phyloP scores from a whole-genome alignment of 1,140 invertebrate genomes.

The Drosophila orosa region DNA sequence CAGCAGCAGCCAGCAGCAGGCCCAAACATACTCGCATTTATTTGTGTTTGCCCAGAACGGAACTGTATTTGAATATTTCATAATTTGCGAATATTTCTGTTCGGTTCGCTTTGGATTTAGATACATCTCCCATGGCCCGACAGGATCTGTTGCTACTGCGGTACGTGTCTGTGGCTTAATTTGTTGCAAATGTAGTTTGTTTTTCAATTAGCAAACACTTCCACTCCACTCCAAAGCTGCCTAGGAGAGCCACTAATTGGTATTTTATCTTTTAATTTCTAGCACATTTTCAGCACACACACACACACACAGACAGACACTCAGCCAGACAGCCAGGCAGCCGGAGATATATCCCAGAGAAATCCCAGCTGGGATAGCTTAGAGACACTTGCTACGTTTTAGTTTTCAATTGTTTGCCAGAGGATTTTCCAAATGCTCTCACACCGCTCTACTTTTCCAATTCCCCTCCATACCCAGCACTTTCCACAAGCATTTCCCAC shows the following conservation, averaged over 20 bases:
- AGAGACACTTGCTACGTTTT: slow-evolving; percentile 57
- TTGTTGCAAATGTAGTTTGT: slow-evolving; percentile 70
- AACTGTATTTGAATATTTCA: slow-evolving; percentile 66
- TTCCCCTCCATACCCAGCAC: background rate
- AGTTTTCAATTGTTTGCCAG: slow-evolving; percentile 54
- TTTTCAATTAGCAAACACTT: slow-evolving; percentile 75
- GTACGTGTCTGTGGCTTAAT: slow-evolving; percentile 75
- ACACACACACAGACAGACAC: slow-evolving; percentile 16
- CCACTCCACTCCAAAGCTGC: slow-evolving; percentile 20
- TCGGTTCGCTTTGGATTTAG: slow-evolving; percentile 34
- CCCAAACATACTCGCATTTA: slow-evolving; percentile 34
- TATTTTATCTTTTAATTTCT: slow-evolving; percentile 81
- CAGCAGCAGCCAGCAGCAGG: slow-evolving; percentile 5
- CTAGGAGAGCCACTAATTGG: slow-evolving; percentile 67
- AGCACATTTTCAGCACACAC: slow-evolving; percentile 53
- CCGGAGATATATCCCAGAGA: slow-evolving; percentile 14
- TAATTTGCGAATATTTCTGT: slow-evolving; percentile 63
- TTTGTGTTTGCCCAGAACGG: slow-evolving; percentile 45
- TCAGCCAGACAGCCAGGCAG: slow-evolving; percentile 9
- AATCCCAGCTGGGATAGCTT: slow-evolving; percentile 51
- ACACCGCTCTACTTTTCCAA: slow-evolving; percentile 10
- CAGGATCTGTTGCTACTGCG: slow-evolving; percentile 46
- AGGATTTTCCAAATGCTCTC: slow-evolving; percentile 49
- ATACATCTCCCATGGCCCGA: slow-evolving; percentile 12
- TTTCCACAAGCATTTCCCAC: slow-evolving; percentile 10